Evolutionary conservation across 2,888 invertebrate genomes (phyloP), one percentile per base, ranked within the genome.

Genomic region (Ashinkailepas kermadecensis): DNA sequence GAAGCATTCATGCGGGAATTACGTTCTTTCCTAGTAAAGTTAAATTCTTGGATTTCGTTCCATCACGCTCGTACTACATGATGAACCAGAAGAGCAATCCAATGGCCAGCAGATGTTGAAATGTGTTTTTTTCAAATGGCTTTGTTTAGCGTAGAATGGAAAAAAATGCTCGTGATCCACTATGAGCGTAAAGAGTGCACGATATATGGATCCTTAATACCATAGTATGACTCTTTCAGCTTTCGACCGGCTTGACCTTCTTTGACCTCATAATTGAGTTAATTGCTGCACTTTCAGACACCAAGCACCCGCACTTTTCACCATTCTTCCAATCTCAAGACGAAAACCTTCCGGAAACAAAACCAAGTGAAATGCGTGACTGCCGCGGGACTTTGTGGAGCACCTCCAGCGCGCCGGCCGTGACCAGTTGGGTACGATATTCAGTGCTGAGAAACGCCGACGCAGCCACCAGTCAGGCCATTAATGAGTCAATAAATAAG

Each of bases 401-500:
- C 70, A 25, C 7, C 39, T 10, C 10, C 65, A 11, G 21, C 2
- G 23, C 65, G 9, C 13, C 13, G 39, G 9, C n/a, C 64, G 64
- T 64, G 70, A 13, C 25, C 15, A 70, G 23, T 39, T 9, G 39
- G 39, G 70, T 67, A 13, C 70, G 6, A 25, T 39, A 7, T 15
- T 70, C 70, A 15, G 13, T 12, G 23, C 70, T 13, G 39, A 15
- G 70, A 39, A 70, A 70, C 39, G 70, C 15, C 70, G 23, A 8
- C 15, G 15, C 15, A 70, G 39, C 23, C 70, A 70, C 13, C 70
- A 13, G 13, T 39, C 15, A 7, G 6, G 70, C 70, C 23, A 70
- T 70, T 70, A 70, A 70, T 70, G 70, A 70, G 70, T 39, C 70
- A 70, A 70, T 70, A 70, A 70, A 70, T 70, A 70, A 39, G 13